phyloP scores from a whole-genome alignment of 2,888 invertebrate genomes.

The Tiphia femorata region DNA sequence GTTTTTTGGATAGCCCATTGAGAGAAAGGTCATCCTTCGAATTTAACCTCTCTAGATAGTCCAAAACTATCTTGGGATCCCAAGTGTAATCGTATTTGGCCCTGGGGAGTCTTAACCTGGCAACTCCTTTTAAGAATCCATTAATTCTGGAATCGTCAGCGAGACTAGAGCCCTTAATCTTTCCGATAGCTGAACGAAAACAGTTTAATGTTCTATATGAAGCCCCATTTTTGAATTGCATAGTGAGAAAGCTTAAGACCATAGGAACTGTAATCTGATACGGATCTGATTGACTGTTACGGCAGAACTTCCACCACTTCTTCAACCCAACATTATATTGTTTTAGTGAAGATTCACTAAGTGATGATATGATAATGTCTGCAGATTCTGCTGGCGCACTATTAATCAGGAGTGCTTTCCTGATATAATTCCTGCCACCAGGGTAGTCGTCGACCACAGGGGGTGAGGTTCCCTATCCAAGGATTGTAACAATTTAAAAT shows the following conservation, averaged over 20 bases:
- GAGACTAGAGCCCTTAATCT: background rate
- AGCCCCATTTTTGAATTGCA: background rate
- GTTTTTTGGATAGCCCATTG: background rate
- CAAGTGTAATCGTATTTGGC: background rate
- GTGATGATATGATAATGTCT: slow-evolving; percentile 33
- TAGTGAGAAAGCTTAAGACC: background rate
- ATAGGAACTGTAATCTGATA: background rate
- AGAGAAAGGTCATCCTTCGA: background rate
- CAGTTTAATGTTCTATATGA: background rate
- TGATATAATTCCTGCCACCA: slow-evolving; percentile 1
- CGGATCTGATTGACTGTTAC: slow-evolving; percentile 19
- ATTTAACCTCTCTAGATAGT: too few species aligned
- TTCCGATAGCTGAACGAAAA: background rate
- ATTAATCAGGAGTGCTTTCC: background rate
- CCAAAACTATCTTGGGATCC: background rate
- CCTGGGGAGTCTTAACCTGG: background rate
- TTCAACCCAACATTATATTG: slow-evolving; percentile 39
- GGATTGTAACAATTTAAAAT: background rate
- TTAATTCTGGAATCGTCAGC: background rate
- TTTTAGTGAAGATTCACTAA: slow-evolving; percentile 40
- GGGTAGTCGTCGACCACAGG: background rate
- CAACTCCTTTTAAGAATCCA: background rate
- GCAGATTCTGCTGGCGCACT: slow-evolving; percentile 25
- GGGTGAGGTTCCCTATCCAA: background rate
- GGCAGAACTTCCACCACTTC: slow-evolving; percentile 32